A percentile compares a stretch with the other conserved stretches of the same genome.
Conservation (phyloP, 2,888 invertebrate species). For the Ceriagrion tenellum region DNA sequence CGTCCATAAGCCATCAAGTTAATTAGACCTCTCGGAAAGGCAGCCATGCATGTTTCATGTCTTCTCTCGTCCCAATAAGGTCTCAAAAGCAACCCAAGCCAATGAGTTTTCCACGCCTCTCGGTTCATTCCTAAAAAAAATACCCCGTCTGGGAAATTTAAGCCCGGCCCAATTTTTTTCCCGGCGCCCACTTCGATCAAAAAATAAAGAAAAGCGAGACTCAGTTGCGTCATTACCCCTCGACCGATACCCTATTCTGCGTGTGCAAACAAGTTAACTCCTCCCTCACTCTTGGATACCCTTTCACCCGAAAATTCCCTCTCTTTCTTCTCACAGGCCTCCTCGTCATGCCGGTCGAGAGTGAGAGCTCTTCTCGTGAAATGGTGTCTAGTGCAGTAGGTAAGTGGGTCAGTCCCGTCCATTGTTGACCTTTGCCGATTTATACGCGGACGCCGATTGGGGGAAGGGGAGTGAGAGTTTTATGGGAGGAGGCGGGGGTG, state of each 20-base stretch:
- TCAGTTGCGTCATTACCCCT: slow-evolving; percentile 42
- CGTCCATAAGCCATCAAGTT: too few species aligned
- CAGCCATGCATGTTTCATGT: neutral
- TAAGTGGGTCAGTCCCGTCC: slow-evolving; percentile 58
- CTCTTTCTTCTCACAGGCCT: neutral
- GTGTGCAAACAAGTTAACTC: neutral
- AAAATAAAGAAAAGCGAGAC: neutral
- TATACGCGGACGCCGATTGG: neutral
- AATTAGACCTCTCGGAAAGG: too few species aligned
- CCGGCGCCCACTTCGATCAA: neutral
- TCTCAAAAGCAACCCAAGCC: neutral
- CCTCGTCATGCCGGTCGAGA: slow-evolving; percentile 13
- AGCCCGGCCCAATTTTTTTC: neutral
- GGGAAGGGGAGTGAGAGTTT: neutral
- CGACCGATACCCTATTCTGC: neutral
- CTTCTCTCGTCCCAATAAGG: neutral
- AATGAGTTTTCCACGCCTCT: neutral
- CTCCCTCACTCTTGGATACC: neutral
- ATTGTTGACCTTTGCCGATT: slow-evolving; percentile 53
- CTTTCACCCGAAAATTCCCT: neutral
- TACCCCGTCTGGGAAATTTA: neutral
- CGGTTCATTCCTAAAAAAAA: neutral
- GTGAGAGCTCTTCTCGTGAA: slow-evolving; percentile 40
- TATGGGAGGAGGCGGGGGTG: neutral
- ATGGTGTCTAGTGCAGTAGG: slow-evolving; percentile 62